A percentile compares a stretch with the other conserved stretches of the same genome.
These are phyloP conservation scores for Pogonocichla stellata DNA, from an alignment of 2,113 vertebrate species.

Conservation along the genomic window DNA sequence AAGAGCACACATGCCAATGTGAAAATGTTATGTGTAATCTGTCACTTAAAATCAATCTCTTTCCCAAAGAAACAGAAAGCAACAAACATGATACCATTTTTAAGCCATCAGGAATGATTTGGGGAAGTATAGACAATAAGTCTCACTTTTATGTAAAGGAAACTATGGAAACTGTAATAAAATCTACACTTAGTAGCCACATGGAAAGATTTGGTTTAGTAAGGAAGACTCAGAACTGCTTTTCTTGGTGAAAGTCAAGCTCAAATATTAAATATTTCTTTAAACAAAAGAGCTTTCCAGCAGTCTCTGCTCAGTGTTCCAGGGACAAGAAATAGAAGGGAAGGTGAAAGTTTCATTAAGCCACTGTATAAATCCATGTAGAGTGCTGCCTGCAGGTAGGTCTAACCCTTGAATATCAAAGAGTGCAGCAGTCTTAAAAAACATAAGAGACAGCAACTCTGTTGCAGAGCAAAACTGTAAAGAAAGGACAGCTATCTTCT, in stretches of 20 bases:
- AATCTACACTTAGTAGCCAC: neutral
- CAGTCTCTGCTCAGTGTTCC: neutral
- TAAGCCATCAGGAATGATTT: neutral
- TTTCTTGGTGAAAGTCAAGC: neutral
- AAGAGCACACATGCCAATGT: neutral
- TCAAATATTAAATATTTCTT: neutral
- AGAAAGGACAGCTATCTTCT: neutral
- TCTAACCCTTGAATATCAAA: neutral
- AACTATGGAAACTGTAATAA: neutral
- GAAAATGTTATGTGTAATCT: conserved; percentile 30
- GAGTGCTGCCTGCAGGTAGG: neutral
- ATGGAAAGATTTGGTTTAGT: neutral
- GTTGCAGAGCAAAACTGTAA: neutral
- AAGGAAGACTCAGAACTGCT: neutral
- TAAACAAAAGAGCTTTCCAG: neutral
- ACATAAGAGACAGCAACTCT: neutral
- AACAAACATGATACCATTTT: neutral
- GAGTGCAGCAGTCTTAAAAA: neutral
- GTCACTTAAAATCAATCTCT: conserved; percentile 16
- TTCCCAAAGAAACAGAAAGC: neutral
- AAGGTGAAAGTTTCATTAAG: neutral
- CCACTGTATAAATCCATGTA: neutral
- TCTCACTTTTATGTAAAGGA: neutral
- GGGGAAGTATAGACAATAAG: neutral
- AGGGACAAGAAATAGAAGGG: neutral